phyloP scores from a whole-genome alignment of 2,113 vertebrate genomes.

The Martes martes region DNA sequence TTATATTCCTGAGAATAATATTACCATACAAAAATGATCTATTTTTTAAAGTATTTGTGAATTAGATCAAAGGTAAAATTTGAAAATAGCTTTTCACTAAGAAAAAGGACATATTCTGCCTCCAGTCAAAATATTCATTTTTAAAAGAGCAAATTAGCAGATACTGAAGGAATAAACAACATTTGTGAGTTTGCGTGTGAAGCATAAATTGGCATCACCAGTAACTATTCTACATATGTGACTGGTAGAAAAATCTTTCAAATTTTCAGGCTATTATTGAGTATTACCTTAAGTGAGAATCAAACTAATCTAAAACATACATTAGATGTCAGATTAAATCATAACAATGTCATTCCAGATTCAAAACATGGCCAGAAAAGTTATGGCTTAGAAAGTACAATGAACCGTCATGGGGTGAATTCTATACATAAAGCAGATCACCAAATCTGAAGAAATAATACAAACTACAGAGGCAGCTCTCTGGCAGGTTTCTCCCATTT shows the following conservation, averaged over 20 bases:
- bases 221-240: slow-evolving; percentile 45
- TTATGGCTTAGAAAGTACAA: slow-evolving; percentile 78
- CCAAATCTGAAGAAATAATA: slow-evolving; percentile 72
- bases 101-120: slow-evolving; percentile 55
- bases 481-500: slow-evolving; percentile 76
- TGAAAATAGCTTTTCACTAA: slow-evolving; percentile 65
- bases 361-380: slow-evolving; percentile 76
- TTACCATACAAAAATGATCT: slow-evolving; percentile 56
- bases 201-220: slow-evolving; percentile 52
- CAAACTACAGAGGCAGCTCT: slow-evolving; percentile 77
- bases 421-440: slow-evolving; percentile 80
- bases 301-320: slow-evolving; percentile 78
- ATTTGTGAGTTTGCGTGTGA: neutral
- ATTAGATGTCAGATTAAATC: slow-evolving; percentile 77
- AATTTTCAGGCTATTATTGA: slow-evolving; percentile 72
- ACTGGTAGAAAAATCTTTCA: slow-evolving; percentile 68
- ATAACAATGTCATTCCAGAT: slow-evolving; percentile 80
- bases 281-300: slow-evolving; percentile 76
- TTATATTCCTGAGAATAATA: slow-evolving; percentile 66
- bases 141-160: slow-evolving; percentile 55
- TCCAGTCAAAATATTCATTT: slow-evolving; percentile 68
- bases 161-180: slow-evolving; percentile 60
- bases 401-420: slow-evolving; percentile 67
- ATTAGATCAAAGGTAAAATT: slow-evolving; percentile 74
- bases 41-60: slow-evolving; percentile 62